These are phyloP conservation scores for Araneus ventricosus DNA, from an alignment of 1,140 invertebrate genomes.

Conservation along the genomic window DNA sequence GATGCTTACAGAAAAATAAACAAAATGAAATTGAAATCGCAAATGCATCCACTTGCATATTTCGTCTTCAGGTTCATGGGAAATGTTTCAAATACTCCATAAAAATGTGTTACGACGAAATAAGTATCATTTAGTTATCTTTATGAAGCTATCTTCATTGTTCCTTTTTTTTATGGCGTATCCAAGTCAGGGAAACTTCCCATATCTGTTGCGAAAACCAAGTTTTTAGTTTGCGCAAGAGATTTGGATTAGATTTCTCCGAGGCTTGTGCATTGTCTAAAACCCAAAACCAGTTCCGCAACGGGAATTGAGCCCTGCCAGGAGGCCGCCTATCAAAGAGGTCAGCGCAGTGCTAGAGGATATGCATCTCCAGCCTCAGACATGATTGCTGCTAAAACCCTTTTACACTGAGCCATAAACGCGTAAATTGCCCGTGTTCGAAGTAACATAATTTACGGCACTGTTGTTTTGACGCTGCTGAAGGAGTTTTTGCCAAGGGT, in stretches of 20 bases:
- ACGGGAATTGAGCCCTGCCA: conserved; percentile 28
- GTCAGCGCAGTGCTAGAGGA: conserved; percentile 48
- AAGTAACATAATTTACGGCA: conserved; percentile 65
- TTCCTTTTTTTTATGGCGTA: neutral
- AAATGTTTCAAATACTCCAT: neutral
- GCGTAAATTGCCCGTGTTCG: conserved; percentile 58
- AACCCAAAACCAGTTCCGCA: conserved; percentile 43
- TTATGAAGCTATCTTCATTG: neutral
- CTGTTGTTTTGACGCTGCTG: conserved; percentile 43
- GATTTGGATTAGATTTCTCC: conserved; percentile 8
- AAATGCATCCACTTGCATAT: neutral
- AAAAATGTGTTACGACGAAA: neutral
- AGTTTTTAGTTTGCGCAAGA: conserved; percentile 24
- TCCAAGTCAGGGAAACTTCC: neutral
- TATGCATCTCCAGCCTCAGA: neutral
- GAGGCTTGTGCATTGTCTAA: neutral
- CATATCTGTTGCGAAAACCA: neutral
- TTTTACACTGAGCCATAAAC: conserved; percentile 34
- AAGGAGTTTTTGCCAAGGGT: conserved; percentile 42
- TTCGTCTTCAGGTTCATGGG: neutral
- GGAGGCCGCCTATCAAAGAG: conserved; percentile 37
- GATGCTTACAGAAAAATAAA: too few relatives aligned
- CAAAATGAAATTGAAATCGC: neutral
- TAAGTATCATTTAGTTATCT: conserved; percentile 5
- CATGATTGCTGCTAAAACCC: conserved; percentile 33